Conservation (phyloP, 2,797 vertebrate species). For the Buceros bicornis region DNA sequence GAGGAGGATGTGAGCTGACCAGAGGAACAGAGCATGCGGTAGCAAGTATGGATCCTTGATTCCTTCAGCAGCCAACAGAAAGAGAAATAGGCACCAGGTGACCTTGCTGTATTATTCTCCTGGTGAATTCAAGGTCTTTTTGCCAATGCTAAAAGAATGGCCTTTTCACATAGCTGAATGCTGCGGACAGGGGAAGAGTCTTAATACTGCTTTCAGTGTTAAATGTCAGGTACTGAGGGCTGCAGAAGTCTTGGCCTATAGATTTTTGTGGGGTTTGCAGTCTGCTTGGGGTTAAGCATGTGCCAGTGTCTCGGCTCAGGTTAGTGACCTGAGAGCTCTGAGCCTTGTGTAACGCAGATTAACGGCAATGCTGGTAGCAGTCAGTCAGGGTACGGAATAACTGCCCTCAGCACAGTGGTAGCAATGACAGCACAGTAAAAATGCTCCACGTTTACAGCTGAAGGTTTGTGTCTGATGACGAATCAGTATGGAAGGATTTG, state of each 20-base stretch:
- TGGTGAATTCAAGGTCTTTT: neutral
- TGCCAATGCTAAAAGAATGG: neutral
- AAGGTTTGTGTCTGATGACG: neutral
- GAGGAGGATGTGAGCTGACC: neutral
- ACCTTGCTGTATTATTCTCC: neutral
- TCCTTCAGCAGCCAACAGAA: neutral
- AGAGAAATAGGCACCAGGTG: neutral
- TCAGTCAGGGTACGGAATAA: neutral
- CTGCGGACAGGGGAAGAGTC: neutral
- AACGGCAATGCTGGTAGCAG: neutral
- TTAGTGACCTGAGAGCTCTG: neutral
- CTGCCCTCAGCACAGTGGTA: neutral
- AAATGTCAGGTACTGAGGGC: neutral
- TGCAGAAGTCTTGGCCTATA: neutral
- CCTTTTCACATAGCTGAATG: neutral
- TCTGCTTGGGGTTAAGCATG: neutral
- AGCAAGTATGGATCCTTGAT: neutral
- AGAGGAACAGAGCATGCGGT: fast-evolving
- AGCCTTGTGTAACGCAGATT: neutral
- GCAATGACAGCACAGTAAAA: neutral
- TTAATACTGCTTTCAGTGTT: neutral
- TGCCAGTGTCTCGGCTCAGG: neutral
- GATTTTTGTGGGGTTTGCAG: neutral
- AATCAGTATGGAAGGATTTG: neutral
- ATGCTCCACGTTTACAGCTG: neutral